phyloP scores from a whole-genome alignment of 2,113 vertebrate genomes.

The Mesocricetus auratus region DNA sequence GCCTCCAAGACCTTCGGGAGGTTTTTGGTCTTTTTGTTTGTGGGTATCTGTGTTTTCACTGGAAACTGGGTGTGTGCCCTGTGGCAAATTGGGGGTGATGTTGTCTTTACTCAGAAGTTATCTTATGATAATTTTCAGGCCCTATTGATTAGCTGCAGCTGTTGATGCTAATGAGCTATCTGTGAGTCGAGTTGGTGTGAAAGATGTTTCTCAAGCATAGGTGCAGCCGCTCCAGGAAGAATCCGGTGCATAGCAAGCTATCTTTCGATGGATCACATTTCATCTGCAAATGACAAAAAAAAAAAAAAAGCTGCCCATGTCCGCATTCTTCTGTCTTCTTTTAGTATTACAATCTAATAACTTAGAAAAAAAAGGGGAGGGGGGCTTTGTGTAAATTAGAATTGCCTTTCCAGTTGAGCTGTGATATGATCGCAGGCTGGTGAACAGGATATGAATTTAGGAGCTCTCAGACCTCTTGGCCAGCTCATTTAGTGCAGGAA shows the following conservation, averaged over 20 bases:
- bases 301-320: background rate
- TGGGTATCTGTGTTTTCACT: slow-evolving; percentile 42
- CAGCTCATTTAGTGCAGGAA: background rate
- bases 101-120: slow-evolving; percentile 42
- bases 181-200: slow-evolving; percentile 32
- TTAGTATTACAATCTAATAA: slow-evolving; percentile 40
- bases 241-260: background rate
- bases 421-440: background rate
- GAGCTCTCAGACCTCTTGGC: background rate
- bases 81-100: slow-evolving; percentile 21
- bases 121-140: slow-evolving; percentile 22
- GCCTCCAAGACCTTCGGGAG: slow-evolving; percentile 27
- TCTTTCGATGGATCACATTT: slow-evolving; percentile 26
- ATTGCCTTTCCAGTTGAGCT: slow-evolving; percentile 29
- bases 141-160: slow-evolving; percentile 14
- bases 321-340: background rate
- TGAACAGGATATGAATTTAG: slow-evolving; percentile 51
- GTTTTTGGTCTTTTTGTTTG: background rate
- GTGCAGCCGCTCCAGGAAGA: background rate
- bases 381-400: background rate
- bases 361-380: background rate
- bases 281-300: slow-evolving; percentile 41
- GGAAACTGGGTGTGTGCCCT: slow-evolving; percentile 15
- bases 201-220: slow-evolving; percentile 28
- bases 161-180: slow-evolving; percentile 31